phyloP scores from a whole-genome alignment of 1,140 invertebrate species.

The Mylabris phalerata region DNA sequence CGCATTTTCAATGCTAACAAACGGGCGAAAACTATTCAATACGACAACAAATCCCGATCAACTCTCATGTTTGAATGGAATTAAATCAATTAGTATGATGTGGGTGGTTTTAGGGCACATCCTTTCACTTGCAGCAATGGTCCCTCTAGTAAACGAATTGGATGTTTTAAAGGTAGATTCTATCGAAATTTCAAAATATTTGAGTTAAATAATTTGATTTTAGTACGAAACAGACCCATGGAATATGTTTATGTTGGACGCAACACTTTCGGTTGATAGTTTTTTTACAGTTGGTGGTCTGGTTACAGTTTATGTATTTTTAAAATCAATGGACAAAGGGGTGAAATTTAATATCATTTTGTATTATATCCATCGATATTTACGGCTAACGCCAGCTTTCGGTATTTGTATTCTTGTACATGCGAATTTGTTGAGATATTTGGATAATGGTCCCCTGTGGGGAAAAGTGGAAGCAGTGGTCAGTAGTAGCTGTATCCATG shows the following conservation, averaged over 20 bases:
- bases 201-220: slow-evolving; percentile 2
- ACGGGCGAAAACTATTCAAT: no score
- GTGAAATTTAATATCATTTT: slow-evolving; percentile 27
- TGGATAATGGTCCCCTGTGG: slow-evolving; percentile 50
- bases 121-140: background rate
- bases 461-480: slow-evolving; percentile 33
- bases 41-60: no score
- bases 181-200: slow-evolving; percentile 33
- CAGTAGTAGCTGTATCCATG: slow-evolving; percentile 35
- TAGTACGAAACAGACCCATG: slow-evolving; percentile 4
- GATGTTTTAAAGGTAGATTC: background rate
- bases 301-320: slow-evolving; percentile 49
- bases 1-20: no score
- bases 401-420: slow-evolving; percentile 49
- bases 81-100: slow-evolving; percentile 47
- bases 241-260: slow-evolving; percentile 38
- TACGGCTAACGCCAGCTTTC: slow-evolving; percentile 43
- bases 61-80: slow-evolving; percentile 44
- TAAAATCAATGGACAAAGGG: slow-evolving; percentile 43
- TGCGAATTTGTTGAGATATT: slow-evolving; percentile 47
- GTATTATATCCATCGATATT: slow-evolving; percentile 24
- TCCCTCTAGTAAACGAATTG: background rate
- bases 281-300: slow-evolving; percentile 53
- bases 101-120: slow-evolving; percentile 49
- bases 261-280: slow-evolving; percentile 47